Evolutionary conservation across 2,888 invertebrate genomes (phyloP).

Genomic region (Phania funesta): DNA sequence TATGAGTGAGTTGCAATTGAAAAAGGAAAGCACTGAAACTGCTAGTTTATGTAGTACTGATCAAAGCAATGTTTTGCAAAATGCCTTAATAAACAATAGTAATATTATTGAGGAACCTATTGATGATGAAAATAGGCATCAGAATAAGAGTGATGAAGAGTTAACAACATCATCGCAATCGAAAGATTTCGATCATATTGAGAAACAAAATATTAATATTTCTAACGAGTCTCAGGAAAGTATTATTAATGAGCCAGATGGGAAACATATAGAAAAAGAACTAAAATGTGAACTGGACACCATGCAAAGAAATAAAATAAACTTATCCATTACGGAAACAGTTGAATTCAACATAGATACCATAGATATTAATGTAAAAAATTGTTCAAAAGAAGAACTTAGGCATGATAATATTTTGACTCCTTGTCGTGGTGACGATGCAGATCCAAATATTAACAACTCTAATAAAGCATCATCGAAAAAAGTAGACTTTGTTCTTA

Average conservation of each 20-base stretch:
- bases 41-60: background rate
- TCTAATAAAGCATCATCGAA: constrained; percentile 27
- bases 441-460: background rate
- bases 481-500: constrained; percentile 70
- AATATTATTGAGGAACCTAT: too few relatives aligned
- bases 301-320: background rate
- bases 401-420: background rate
- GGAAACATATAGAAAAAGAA: background rate
- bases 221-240: background rate
- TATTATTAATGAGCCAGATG: background rate
- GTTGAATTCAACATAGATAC: too few relatives aligned
- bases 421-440: background rate
- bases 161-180: background rate
- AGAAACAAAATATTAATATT: background rate
- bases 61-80: background rate
- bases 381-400: background rate
- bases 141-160: background rate
- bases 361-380: background rate
- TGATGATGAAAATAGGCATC: too few relatives aligned
- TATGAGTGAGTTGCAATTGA: background rate
- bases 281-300: background rate
- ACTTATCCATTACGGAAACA: background rate
- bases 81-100: background rate
- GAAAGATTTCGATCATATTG: background rate
- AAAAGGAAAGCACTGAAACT: background rate